Evolutionary conservation across 2,797 vertebrate species (phyloP), one percentile per base, ranked within the genome.

Genomic region (Morelia viridis): DNA sequence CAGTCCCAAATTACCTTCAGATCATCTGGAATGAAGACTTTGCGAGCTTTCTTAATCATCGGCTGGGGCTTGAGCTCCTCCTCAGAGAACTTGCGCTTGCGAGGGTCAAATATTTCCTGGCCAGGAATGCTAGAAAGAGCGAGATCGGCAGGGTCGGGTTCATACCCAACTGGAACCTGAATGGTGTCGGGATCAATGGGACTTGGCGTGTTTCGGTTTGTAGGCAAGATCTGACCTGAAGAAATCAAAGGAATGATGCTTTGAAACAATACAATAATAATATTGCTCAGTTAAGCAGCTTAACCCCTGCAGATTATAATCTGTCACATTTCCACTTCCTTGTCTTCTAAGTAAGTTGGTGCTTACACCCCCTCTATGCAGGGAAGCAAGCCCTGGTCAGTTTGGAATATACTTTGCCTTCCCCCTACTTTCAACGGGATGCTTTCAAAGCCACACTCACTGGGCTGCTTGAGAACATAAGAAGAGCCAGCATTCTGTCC

Each of bases 21-120:
- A 96, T 99, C 99, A 0, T 99, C 99, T 0, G 99, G 98, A 93
- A 99, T 99, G 97, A 99, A 99, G 95, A 99, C 96, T 96, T 99
- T 99, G 91, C 99, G 98, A 26, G 99, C 99, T 94, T 99, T 99
- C 97, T 99, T 99, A 96, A 99, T 99, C 99, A 99, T 99, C 22
- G 99, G 99, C 96, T 99, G 99, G 0, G 99, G 99, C 94, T 99
- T 99, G 95, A 99, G 98, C 97, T 99, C 99, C 92, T 99, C 99
- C 2, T 98, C 98, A 0, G 98, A 98, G 97, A 99, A 99, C 91
- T 99, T 99, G 97, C 98, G 98, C 93, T 99, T 99, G 91, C 99
- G 97, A n/a, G 99, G 99, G 94, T 99, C 99, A 71, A 99, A 99
- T 95, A 99, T 98, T 94, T 99, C 99, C 97, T 99, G 99, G 41